These are phyloP conservation scores for Caenorhabditis zanzibari DNA, from an alignment of 2,888 invertebrate species.

Conservation along the genomic window DNA sequence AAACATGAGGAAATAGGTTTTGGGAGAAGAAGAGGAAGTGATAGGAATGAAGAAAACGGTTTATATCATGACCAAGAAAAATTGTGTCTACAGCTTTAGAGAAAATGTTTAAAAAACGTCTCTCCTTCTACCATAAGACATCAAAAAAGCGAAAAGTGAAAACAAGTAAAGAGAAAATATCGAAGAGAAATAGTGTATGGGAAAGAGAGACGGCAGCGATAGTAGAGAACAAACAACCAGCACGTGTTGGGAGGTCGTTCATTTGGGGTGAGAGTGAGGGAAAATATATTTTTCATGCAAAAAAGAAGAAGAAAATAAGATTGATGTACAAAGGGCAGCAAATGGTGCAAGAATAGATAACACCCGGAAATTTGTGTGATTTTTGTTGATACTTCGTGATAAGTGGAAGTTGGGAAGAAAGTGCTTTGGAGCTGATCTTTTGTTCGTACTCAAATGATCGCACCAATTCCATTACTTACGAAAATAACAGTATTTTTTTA, in stretches of 20 bases:
- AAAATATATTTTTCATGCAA: neutral
- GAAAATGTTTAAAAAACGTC: neutral
- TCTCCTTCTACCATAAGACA: neutral
- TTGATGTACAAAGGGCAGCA: neutral
- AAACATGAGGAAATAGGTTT: neutral
- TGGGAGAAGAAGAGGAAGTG: neutral
- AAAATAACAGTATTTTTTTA: no score
- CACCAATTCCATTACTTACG: no score
- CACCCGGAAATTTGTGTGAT: constrained; percentile 8
- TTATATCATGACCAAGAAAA: neutral
- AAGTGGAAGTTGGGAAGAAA: neutral
- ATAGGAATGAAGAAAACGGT: neutral
- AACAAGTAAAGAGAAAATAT: constrained; percentile 17
- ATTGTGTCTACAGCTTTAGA: neutral
- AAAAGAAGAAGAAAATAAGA: neutral
- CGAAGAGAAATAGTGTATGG: neutral
- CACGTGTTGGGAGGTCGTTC: constrained; percentile 40
- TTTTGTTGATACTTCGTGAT: constrained; percentile 14
- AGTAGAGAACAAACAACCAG: constrained; percentile 44
- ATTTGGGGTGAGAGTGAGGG: neutral
- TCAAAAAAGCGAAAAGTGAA: constrained; percentile 13
- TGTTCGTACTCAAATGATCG: no score
- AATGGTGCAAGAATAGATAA: constrained; percentile 14
- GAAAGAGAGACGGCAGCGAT: constrained; percentile 12
- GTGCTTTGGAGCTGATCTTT: neutral